Conservation (phyloP, 2,888 invertebrate genomes). For the Morpho deidamia region DNA sequence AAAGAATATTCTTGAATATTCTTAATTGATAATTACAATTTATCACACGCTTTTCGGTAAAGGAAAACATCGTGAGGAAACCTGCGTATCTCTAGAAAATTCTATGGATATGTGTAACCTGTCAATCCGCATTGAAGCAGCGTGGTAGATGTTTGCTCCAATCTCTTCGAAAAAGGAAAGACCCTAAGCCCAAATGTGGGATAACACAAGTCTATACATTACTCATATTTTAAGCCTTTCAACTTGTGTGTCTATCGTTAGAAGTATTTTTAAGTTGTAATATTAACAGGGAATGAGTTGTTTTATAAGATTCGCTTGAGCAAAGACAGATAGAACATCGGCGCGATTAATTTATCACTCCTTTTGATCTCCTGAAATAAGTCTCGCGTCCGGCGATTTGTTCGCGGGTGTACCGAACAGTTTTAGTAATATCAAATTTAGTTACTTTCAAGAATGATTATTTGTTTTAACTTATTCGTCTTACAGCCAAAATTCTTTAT, state of each 20-base stretch:
- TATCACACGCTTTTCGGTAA: too few species aligned
- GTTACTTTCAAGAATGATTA: neutral
- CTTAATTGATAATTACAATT: too few species aligned
- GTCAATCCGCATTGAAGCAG: too few species aligned
- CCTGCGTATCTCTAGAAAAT: too few species aligned
- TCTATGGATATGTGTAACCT: too few species aligned
- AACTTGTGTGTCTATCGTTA: neutral
- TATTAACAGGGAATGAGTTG: neutral
- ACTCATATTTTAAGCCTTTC: neutral
- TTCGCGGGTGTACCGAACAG: neutral
- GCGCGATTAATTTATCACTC: conserved; percentile 21
- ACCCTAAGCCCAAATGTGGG: too few species aligned
- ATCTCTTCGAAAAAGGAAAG: too few species aligned
- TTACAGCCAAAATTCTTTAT: too few species aligned
- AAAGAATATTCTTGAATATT: too few species aligned
- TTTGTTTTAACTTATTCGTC: too few species aligned
- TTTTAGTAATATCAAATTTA: neutral
- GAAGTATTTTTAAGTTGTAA: neutral
- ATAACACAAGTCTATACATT: neutral
- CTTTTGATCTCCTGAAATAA: conserved; percentile 27
- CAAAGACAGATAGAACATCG: conserved; percentile 23
- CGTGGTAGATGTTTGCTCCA: too few species aligned
- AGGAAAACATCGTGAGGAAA: too few species aligned
- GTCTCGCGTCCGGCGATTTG: neutral
- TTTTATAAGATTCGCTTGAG: conserved; percentile 23